Evolutionary conservation across 2,888 invertebrate species (phyloP), one percentile per base, ranked within the genome.

Genomic region (Thecophora atra): DNA sequence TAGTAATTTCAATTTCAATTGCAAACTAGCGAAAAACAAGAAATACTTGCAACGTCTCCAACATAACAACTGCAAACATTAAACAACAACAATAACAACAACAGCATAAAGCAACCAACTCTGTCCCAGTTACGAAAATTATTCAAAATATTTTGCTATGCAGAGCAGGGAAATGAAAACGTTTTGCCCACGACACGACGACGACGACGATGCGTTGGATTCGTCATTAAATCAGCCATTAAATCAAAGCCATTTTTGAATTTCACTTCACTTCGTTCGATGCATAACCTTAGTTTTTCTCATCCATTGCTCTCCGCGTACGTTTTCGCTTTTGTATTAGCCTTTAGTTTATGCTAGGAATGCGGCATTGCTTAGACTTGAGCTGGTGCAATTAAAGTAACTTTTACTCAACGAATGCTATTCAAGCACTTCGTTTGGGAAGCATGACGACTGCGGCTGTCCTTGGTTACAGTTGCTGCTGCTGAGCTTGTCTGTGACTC

Each of bases 361-460:
- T 68, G 68, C 68, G 37, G 58, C 24, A 56, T 19, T 68, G 24
- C 56, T 56, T 68, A 58, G 58, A 44, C 30, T 63, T 63, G 44
- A 37, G 6, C 21, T 42, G 15, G n/a, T 63, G 21, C 21, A 63
- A 42, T 63, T 44, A 58, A 28, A 26, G 15, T 28, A 24, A 24
- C 15, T 28, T 24, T 58, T 58, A 28, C 6, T 11, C 3, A 58
- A 58, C 26, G 21, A 54, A 19, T 54, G 54, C 21, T n/a, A 54
- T 54, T 54, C n/a, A 8, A n/a, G 13, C n/a, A 21, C 54, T 54
- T 54, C 37, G 11, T 37, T 2, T 37, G 37, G 11, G 11, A 37
- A 37, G 37, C 28, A 30, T 28, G 26, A 24, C 26, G 47, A n/a
- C 47, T 5, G 5, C 47, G 37, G 58, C 68, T 58, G 68, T 68